Conservation (phyloP, 2,888 invertebrate species). For the Nysson spinosus region DNA sequence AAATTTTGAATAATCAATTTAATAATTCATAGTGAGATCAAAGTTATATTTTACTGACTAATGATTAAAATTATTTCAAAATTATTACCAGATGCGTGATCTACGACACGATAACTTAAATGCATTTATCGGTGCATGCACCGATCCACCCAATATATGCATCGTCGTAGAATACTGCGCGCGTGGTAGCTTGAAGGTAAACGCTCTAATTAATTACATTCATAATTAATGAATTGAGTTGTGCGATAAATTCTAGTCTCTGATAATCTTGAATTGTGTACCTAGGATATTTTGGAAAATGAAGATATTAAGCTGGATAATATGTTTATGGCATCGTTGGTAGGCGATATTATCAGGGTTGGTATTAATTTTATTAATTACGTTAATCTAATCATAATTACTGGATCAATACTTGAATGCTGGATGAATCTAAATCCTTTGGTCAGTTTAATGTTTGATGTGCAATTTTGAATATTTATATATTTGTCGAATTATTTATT, state of each 20-base stretch:
- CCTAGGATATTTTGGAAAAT: constrained; percentile 94
- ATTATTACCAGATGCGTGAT: constrained; percentile 96
- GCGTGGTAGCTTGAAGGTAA: constrained; percentile 92
- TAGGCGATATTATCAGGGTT: constrained; percentile 96
- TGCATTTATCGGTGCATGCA: constrained; percentile 94
- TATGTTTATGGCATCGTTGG: constrained; percentile 96
- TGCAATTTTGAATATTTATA: too few relatives aligned
- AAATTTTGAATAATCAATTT: too few relatives aligned
- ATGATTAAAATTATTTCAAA: too few relatives aligned
- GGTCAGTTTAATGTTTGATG: too few relatives aligned
- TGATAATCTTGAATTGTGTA: not conserved
- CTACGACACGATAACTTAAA: constrained; percentile 94
- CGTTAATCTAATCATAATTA: too few relatives aligned
- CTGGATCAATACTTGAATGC: too few relatives aligned
- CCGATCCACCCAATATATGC: constrained; percentile 93
- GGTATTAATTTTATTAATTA: constrained; percentile 67
- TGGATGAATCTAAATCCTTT: too few relatives aligned
- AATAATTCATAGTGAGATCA: too few relatives aligned
- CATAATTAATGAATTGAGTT: constrained; percentile 3
- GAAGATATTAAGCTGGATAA: constrained; percentile 96
- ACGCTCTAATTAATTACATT: not conserved
- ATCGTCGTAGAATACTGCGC: constrained; percentile 94
- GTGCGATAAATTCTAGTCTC: not conserved
- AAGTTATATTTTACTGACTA: too few relatives aligned
- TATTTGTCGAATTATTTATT: too few relatives aligned